These are phyloP conservation scores for Darwinula stevensoni DNA, from an alignment of 2,888 invertebrate species.

Conservation along the genomic window DNA sequence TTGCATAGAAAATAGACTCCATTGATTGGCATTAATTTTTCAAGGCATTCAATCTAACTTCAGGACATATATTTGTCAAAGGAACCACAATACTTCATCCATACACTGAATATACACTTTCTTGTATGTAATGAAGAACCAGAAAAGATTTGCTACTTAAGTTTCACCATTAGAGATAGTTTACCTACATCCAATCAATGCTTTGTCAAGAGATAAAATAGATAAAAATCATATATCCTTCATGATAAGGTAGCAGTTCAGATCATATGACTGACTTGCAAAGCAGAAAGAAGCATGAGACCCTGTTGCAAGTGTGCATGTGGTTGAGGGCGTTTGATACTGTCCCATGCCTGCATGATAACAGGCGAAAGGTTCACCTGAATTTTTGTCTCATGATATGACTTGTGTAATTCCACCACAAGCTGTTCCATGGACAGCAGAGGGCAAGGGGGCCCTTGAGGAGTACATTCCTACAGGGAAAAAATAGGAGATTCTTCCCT, in stretches of 20 bases:
- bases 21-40: background rate
- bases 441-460: constrained; percentile 69
- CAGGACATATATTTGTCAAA: too few relatives aligned
- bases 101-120: background rate
- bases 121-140: background rate
- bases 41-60: background rate
- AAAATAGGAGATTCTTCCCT: constrained; percentile 11
- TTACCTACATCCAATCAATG: background rate
- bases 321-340: constrained; percentile 28
- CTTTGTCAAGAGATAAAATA: background rate
- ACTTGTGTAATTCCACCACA: constrained; percentile 90
- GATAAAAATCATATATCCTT: too few relatives aligned
- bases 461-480: constrained; percentile 55
- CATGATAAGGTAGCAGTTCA: too few relatives aligned
- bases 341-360: constrained; percentile 45
- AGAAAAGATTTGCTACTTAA: too few relatives aligned
- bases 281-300: constrained; percentile 49
- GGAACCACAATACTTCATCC: too few relatives aligned
- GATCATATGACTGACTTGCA: constrained; percentile 31
- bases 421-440: constrained; percentile 61
- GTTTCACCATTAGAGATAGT: background rate
- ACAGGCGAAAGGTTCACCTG: constrained; percentile 57
- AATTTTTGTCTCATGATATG: constrained; percentile 61
- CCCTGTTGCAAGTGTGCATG: constrained; percentile 50
- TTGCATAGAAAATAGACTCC: too few relatives aligned